Evolutionary conservation across 1,140 invertebrate genomes (phyloP).

Genomic region (Leptinotarsa texana): DNA sequence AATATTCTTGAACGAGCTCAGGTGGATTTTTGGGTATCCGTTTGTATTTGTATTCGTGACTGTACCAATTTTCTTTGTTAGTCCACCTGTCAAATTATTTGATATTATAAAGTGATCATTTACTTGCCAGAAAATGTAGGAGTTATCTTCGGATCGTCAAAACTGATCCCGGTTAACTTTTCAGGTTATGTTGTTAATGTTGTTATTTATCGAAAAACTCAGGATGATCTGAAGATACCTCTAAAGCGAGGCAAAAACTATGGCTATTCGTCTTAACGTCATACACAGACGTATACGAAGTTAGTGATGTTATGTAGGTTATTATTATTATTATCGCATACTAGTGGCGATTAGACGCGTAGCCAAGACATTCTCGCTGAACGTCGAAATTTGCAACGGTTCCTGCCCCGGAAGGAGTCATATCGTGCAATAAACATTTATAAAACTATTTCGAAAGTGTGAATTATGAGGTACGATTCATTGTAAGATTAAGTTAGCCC

Average conservation of each 20-base stretch:
- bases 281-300: constrained; percentile 49
- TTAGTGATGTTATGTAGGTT: constrained; percentile 51
- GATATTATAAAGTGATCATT: constrained; percentile 29
- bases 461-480: background rate
- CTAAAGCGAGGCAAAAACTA: background rate
- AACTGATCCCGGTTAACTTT: constrained; percentile 21
- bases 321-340: constrained; percentile 48
- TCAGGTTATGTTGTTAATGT: constrained; percentile 32
- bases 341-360: constrained; percentile 32
- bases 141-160: constrained; percentile 9
- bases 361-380: constrained; percentile 1
- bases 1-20: no score
- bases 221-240: background rate
- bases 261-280: constrained; percentile 24
- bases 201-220: constrained; percentile 23
- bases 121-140: constrained; percentile 28
- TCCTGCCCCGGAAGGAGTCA: background rate
- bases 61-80: constrained; percentile 18
- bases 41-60: background rate
- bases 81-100: constrained; percentile 30
- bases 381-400: background rate
- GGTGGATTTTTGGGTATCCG: background rate
- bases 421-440: constrained; percentile 14
- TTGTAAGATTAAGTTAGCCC: background rate
- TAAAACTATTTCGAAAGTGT: background rate